phyloP scores from a whole-genome alignment of 2,888 invertebrate species.

The Acrobasis repandana region DNA sequence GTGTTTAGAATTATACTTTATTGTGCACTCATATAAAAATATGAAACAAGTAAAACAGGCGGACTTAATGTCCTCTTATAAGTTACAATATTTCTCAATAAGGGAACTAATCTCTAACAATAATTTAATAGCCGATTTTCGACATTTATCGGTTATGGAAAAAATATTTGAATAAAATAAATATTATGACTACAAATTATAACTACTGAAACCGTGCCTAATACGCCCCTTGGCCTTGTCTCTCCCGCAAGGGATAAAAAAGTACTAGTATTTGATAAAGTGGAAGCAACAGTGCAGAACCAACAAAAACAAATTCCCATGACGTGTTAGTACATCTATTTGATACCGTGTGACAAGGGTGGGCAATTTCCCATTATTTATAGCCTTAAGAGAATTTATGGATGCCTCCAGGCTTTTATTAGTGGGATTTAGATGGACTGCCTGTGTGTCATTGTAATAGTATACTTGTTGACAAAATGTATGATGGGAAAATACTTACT shows the following conservation, averaged over 20 bases:
- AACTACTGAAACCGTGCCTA: no score
- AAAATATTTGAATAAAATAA: no score
- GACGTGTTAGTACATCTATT: constrained; percentile 53
- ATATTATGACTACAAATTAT: no score
- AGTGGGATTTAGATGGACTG: constrained; percentile 20
- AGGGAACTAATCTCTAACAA: no score
- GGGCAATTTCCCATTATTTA: constrained; percentile 76
- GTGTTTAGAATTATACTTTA: no score
- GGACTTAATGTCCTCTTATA: no score
- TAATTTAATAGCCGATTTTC: no score
- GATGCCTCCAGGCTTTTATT: constrained; percentile 37
- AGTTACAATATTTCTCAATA: no score
- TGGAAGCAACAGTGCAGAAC: neutral
- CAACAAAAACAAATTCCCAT: constrained; percentile 23
- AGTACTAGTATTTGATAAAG: constrained; percentile 36
- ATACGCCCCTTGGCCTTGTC: neutral
- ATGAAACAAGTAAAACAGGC: no score
- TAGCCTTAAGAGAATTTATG: constrained; percentile 63
- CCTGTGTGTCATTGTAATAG: constrained; percentile 23
- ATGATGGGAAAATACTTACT: no score
- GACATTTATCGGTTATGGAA: no score
- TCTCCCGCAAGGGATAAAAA: neutral
- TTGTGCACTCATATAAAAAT: no score
- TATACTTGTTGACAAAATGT: constrained; percentile 13
- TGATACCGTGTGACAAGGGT: constrained; percentile 70